A percentile compares a stretch with the other conserved stretches of the same genome.
These are phyloP conservation scores for Macheiramphus alcinus DNA, from an alignment of 2,113 vertebrate genomes.

Conservation along the genomic window DNA sequence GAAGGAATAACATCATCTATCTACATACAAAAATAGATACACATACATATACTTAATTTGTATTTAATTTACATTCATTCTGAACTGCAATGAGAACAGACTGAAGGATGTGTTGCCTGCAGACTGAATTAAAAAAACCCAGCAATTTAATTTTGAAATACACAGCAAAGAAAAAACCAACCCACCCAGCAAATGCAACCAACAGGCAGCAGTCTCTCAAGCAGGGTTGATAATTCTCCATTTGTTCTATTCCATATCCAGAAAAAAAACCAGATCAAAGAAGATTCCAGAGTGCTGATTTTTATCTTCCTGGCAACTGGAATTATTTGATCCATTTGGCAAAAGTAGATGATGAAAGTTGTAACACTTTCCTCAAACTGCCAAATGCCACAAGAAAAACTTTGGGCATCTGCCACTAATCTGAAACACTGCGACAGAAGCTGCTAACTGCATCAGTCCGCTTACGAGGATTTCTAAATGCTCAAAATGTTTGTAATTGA, in stretches of 20 bases:
- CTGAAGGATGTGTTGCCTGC: constrained; percentile 7
- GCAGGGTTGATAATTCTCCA: not conserved
- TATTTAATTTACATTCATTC: constrained; percentile 25
- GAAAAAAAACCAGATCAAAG: not conserved
- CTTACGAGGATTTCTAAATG: not conserved
- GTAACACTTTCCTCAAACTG: constrained; percentile 5
- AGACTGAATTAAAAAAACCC: not conserved
- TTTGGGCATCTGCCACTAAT: constrained; percentile 35
- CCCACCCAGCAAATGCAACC: not conserved
- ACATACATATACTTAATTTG: not conserved
- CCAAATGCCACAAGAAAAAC: constrained; percentile 46
- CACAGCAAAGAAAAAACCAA: not conserved
- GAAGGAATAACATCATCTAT: not conserved
- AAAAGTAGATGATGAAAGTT: constrained; percentile 12
- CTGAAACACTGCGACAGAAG: not conserved
- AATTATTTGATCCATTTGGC: constrained; percentile 6
- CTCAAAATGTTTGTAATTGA: not conserved
- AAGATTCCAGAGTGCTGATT: constrained; percentile 22
- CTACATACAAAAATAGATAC: not conserved
- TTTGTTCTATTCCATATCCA: not conserved
- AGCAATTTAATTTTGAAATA: constrained; percentile 19
- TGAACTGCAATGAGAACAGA: constrained; percentile 9
- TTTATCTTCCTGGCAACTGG: constrained; percentile 18
- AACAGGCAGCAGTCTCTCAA: not conserved
- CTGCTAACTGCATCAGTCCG: not conserved